These are phyloP conservation scores for Rhopalosiphum nymphaeae DNA, from an alignment of 2,888 invertebrate species.

Conservation along the genomic window DNA sequence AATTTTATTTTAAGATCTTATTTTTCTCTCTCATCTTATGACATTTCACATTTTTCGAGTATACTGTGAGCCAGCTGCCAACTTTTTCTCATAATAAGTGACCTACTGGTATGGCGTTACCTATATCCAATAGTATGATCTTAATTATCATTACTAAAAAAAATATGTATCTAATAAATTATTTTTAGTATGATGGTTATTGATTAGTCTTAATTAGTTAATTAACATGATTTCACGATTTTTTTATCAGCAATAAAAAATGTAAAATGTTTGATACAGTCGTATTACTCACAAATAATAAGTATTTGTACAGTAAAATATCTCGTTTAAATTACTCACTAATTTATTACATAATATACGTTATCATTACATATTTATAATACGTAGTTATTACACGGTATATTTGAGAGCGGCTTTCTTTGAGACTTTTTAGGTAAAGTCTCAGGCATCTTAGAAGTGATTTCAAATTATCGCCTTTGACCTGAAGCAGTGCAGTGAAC, in stretches of 20 bases:
- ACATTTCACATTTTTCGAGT: too few species aligned
- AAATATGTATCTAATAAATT: too few species aligned
- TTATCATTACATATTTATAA: not conserved
- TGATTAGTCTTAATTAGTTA: not conserved
- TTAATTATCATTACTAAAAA: too few species aligned
- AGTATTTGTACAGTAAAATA: not conserved
- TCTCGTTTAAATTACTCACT: not conserved
- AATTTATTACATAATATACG: not conserved
- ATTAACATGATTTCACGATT: not conserved
- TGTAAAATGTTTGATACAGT: not conserved
- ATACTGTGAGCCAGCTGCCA: too few species aligned
- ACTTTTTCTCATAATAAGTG: too few species aligned
- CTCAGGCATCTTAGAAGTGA: not conserved
- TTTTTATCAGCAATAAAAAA: not conserved
- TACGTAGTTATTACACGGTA: not conserved
- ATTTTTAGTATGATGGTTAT: too few species aligned
- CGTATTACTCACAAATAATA: not conserved
- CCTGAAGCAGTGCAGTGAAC: not conserved
- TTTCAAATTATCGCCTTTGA: not conserved
- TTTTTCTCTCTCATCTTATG: too few species aligned
- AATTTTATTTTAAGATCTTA: too few species aligned
- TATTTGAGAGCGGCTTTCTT: not conserved
- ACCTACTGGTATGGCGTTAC: too few species aligned
- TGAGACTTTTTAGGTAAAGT: not conserved
- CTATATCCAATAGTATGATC: too few species aligned